Percentiles rank a stretch among this genome's conserved stretches.
Conservation (phyloP, 2,113 vertebrate species). For the Ctenomys sociabilis region DNA sequence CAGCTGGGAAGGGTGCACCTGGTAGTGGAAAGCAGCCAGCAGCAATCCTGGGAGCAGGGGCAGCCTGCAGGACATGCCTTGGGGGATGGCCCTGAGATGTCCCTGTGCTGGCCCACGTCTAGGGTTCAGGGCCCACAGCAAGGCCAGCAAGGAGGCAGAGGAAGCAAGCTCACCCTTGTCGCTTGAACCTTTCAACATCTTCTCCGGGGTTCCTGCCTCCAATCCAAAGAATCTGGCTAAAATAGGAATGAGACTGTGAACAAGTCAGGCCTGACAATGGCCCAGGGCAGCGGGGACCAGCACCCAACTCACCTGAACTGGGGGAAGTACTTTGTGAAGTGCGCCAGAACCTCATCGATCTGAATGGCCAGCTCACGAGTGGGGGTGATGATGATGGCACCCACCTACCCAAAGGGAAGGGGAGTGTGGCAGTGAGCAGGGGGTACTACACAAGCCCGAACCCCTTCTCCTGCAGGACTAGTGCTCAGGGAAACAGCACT, state of each 20-base stretch:
- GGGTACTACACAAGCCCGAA: accelerated
- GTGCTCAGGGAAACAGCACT: background rate
- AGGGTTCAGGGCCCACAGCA: background rate
- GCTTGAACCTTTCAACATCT: conserved; percentile 94
- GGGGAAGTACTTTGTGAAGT: conserved; percentile 91
- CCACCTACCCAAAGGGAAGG: conserved; percentile 86
- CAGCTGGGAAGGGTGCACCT: background rate
- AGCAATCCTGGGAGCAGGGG: background rate
- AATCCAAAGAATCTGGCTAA: conserved; percentile 95
- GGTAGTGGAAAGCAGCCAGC: background rate
- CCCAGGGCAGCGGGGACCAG: accelerated
- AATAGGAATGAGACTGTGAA: conserved; percentile 32
- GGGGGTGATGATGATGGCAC: conserved; percentile 95
- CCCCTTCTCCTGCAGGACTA: background rate
- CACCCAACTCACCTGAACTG: conserved; percentile 90
- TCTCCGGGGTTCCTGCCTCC: conserved; percentile 96
- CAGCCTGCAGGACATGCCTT: background rate
- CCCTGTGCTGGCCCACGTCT: background rate
- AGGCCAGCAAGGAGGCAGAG: background rate
- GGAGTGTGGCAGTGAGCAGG: background rate
- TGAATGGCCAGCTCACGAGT: conserved; percentile 95
- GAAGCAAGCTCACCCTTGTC: conserved; percentile 87
- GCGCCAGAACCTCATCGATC: conserved; percentile 93
- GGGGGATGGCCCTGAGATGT: too few species aligned
- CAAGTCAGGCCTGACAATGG: background rate